Conservation (phyloP, 2,797 vertebrate species). For the Mastacembelus armatus region DNA sequence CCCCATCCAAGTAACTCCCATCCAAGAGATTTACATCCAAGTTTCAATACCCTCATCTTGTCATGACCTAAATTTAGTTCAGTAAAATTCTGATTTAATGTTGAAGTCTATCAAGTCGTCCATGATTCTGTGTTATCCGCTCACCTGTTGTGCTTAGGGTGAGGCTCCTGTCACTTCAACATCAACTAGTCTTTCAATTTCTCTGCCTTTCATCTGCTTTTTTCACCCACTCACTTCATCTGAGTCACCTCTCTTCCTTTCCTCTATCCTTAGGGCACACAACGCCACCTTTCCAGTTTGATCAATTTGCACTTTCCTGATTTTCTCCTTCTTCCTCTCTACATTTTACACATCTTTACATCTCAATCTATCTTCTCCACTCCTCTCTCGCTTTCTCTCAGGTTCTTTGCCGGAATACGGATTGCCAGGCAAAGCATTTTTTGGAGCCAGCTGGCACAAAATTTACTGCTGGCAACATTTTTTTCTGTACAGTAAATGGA, state of each 20-base stretch:
- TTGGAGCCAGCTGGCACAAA: slow-evolving; percentile 67
- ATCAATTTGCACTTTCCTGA: slow-evolving; percentile 56
- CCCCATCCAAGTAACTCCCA: slow-evolving; percentile 10
- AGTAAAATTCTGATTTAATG: neutral
- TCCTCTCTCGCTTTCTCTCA: slow-evolving; percentile 6
- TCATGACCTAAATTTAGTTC: no score
- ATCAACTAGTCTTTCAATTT: slow-evolving; percentile 48
- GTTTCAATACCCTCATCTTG: neutral
- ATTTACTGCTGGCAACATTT: slow-evolving; percentile 57
- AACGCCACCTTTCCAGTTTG: slow-evolving; percentile 24
- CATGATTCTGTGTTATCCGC: neutral
- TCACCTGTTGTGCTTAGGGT: neutral
- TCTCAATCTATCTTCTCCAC: slow-evolving; percentile 62
- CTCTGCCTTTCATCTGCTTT: slow-evolving; percentile 45
- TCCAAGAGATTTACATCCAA: slow-evolving; percentile 15
- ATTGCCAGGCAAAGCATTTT: slow-evolving; percentile 59
- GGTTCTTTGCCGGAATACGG: slow-evolving; percentile 13
- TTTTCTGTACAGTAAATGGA: slow-evolving; percentile 60
- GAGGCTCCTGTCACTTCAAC: slow-evolving; percentile 31
- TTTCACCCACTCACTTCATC: slow-evolving; percentile 42
- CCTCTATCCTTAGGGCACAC: slow-evolving; percentile 38
- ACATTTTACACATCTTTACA: slow-evolving; percentile 66
- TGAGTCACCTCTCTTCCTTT: slow-evolving; percentile 16
- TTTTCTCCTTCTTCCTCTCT: slow-evolving; percentile 45
- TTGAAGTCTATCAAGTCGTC: neutral